Base-by-base conservation (phyloP, 2,888 invertebrate genomes). In the Eupithecia subumbrata region DNA sequence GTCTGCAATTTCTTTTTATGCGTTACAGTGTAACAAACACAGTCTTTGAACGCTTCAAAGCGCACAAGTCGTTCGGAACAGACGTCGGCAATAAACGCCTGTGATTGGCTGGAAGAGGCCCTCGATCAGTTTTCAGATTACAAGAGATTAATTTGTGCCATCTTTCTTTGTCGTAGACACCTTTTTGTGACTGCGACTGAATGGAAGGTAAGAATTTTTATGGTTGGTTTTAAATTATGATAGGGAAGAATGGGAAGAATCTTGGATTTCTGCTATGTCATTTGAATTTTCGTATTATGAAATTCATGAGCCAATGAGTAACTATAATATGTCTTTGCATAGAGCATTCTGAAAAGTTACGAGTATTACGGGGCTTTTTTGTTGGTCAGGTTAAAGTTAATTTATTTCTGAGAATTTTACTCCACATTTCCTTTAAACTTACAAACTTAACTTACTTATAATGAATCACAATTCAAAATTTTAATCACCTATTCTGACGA, bases 61-160 rank as follows among this genome's bases (percentile, higher is more conserved):
- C 71, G 76, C 74, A 14, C 60, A 69, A 69, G 76, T 81, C 81
- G 79, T 80, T 80, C 34, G 48, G 52, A 77, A 72, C 79, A 80
- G 81, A 76, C 80, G 60, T 56, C 60, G 73, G 71, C 77, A 76
- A 78, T 80, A 79, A 77, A 74, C 37, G 75, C 52, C 77, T 75
- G 68, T 77, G 75, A 77, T 77, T 77, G 77, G 73, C 77, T 77
- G 74, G 25, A 68, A 77, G 72, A 70, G 72, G 52, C 72, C 70
- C 74, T 74, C 74, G 72, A 77, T 77, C 77, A 73, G 74, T 75
- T 77, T 73, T 77, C 63, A 73, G 77, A 77, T 77, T 73, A 71
- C 77, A 71, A 14, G 45, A 75, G 77, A 77, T 75, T 77, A 77
- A 77, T 75, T 77, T 66, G 75, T 52, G 56, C 75, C 71, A 77